Evolutionary conservation across 2,888 invertebrate species (phyloP), one percentile per base, ranked within the genome.

Genomic region (Calliphora vomitoria): DNA sequence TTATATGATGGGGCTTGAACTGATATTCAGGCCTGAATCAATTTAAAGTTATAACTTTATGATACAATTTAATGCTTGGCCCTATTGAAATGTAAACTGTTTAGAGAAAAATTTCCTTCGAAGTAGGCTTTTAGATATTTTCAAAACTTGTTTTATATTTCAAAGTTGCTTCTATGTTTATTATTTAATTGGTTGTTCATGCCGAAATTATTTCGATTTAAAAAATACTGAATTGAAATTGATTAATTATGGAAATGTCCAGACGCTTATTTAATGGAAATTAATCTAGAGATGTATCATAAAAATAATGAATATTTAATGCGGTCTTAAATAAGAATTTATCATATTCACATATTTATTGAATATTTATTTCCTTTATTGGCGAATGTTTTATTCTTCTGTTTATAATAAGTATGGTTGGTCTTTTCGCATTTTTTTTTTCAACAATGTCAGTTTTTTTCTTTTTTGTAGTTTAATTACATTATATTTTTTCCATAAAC

Each of bases 401-500:
- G 62, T 41, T 50, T 44, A 25, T 18, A 68, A 50, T 60, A n/a
- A n/a, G n/a, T n/a, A 20, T 44, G 15, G 10, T 64, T 69, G 55
- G 31, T 11, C 35, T 50, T 53, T 60, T 75, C 44, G 47, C 13
- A n/a, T n/a, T 25, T 38, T 20, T 13, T 41, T n/a, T 25, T 71
- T 50, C n/a, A 41, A 47, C n/a, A 69, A 47, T 31, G 41, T 15
- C 35, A 35, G 15, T 38, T 64, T 50, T 31, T n/a, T 50, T 44
- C 4, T 31, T 31, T 60, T 35, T 64, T 41, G 66, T 74, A 58
- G 60, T 76, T 85, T 81, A 81, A 85, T 85, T 85, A 80, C 66
- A 75, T 75, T 72, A 72, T 38, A 68, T 35, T 79, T 78, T 66
- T 85, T 68, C 50, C 11, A 53, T 68, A 69, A 50, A 64, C 53